A percentile compares a stretch with the other conserved stretches of the same genome.
Evolutionary conservation across 2,888 invertebrate genomes (phyloP).

Genomic region (Meliscaeva auricollis): DNA sequence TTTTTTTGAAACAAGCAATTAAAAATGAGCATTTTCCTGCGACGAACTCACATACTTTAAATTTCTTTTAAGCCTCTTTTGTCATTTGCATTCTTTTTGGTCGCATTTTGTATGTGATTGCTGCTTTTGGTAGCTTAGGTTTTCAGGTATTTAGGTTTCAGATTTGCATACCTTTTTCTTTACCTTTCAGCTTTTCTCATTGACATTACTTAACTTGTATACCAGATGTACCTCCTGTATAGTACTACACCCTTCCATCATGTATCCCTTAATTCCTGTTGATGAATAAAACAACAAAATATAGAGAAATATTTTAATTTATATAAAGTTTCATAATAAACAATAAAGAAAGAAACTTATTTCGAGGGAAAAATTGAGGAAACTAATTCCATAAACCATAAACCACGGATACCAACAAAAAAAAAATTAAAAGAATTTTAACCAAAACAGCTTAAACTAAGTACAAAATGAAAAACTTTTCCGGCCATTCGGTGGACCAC

Average conservation of each 20-base stretch:
- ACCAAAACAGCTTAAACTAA: conserved; percentile 74
- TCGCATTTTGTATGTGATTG: conserved; percentile 44
- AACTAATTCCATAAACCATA: conserved; percentile 25
- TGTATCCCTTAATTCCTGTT: conserved; percentile 9
- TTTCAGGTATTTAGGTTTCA: conserved; percentile 71
- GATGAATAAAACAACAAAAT: background rate
- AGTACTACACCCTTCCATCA: background rate
- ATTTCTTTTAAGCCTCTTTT: conserved; percentile 17
- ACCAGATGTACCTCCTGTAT: background rate
- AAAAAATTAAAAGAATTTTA: conserved; percentile 43
- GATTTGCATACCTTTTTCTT: conserved; percentile 48
- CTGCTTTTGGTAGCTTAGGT: conserved; percentile 69
- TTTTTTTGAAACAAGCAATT: no score
- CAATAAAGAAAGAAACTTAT: conserved; percentile 19
- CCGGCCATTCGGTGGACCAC: conserved; percentile 69
- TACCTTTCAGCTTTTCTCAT: conserved; percentile 24
- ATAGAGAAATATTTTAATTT: background rate
- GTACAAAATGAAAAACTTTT: conserved; percentile 63
- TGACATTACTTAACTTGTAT: background rate
- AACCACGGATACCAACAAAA: conserved; percentile 9
- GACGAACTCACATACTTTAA: background rate
- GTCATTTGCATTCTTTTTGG: conserved; percentile 26
- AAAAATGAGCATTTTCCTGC: background rate
- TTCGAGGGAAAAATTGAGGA: conserved; percentile 27
- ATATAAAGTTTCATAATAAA: background rate